Conservation (phyloP, 2,888 invertebrate species). For the Andrena flavipes region DNA sequence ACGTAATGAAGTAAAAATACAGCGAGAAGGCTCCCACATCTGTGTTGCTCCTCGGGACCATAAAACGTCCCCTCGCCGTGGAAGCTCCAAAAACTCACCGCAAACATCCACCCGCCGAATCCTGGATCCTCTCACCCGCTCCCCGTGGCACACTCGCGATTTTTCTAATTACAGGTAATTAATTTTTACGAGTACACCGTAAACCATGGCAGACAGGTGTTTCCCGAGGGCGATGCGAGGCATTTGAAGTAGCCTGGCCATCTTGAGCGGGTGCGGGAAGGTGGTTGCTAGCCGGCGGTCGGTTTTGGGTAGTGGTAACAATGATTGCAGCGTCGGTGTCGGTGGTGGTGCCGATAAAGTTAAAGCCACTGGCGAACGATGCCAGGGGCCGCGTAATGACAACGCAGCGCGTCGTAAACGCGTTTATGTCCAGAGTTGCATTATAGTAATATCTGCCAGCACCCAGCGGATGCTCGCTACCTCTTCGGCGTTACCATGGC, state of each 20-base stretch:
- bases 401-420: slow-evolving; percentile 85
- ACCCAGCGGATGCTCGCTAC: slow-evolving; percentile 77
- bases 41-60: slow-evolving; percentile 1
- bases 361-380: slow-evolving; percentile 83
- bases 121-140: not conserved
- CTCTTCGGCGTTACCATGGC: slow-evolving; percentile 69
- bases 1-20: slow-evolving; percentile 12
- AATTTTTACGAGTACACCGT: slow-evolving; percentile 80
- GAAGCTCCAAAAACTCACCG: slow-evolving; percentile 16
- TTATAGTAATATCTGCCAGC: slow-evolving; percentile 83
- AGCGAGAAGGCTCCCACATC: not conserved
- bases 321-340: slow-evolving; percentile 64
- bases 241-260: slow-evolving; percentile 42
- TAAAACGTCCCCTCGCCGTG: slow-evolving; percentile 14
- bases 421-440: slow-evolving; percentile 84
- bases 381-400: slow-evolving; percentile 83
- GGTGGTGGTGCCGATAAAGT: slow-evolving; percentile 83
- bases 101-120: not conserved
- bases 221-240: slow-evolving; percentile 58
- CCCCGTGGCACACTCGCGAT: slow-evolving; percentile 53
- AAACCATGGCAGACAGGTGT: slow-evolving; percentile 80
- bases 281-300: slow-evolving; percentile 34
- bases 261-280: slow-evolving; percentile 36
- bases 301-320: slow-evolving; percentile 63
- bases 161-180: slow-evolving; percentile 80